Percentiles rank a stretch among this genome's conserved stretches.
Evolutionary conservation across 2,888 invertebrate genomes (phyloP).

Genomic region (Heliothis peltigera): DNA sequence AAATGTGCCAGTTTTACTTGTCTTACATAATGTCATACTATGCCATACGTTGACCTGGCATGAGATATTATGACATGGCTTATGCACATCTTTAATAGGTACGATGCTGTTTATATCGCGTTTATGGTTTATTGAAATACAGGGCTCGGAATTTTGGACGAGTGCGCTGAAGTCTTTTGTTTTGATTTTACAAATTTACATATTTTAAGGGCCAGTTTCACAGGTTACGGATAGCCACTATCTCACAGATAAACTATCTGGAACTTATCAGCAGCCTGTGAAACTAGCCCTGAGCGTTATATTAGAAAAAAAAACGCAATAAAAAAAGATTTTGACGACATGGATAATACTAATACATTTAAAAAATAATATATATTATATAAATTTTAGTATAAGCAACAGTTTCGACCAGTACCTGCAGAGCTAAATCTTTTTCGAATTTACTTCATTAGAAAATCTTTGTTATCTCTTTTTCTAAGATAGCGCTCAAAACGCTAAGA

Average conservation of each 20-base stretch:
- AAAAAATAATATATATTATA: too few species aligned
- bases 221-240: too few species aligned
- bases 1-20: constrained; percentile 44
- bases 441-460: background rate
- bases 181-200: background rate
- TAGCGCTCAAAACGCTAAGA: background rate
- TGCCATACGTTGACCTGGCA: constrained; percentile 42
- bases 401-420: background rate
- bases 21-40: constrained; percentile 34
- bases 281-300: too few species aligned
- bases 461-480: background rate
- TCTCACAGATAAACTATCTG: too few species aligned
- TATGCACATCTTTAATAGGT: constrained; percentile 24
- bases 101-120: constrained; percentile 27
- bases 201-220: background rate
- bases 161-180: background rate
- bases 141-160: background rate
- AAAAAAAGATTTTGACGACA: background rate
- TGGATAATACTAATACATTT: too few species aligned
- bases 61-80: constrained; percentile 26
- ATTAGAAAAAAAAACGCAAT: background rate
- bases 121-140: constrained; percentile 12
- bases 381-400: background rate
- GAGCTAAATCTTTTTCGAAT: background rate
- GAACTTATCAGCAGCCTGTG: too few species aligned